phyloP scores from a whole-genome alignment of 2,797 vertebrate genomes.

The Amphiprion clarkii region DNA sequence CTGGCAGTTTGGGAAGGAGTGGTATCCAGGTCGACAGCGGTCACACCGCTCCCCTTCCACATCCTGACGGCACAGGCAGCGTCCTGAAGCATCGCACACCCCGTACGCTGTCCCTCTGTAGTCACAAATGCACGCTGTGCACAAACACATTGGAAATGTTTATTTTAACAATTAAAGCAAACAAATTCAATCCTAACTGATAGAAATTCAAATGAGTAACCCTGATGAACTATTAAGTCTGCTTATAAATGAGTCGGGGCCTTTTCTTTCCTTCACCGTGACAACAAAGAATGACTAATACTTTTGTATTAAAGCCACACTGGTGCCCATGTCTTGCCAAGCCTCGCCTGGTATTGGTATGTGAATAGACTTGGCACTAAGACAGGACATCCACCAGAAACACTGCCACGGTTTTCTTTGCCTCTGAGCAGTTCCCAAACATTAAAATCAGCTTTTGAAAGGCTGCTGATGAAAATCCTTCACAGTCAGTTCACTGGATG shows the following conservation, averaged over 20 bases:
- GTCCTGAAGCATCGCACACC: conserved; percentile 85
- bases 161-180: conserved; percentile 17
- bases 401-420: conserved; percentile 39
- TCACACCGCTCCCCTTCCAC: conserved; percentile 87
- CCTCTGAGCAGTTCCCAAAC: conserved; percentile 36
- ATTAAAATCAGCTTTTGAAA: conserved; percentile 57
- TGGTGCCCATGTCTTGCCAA: conserved; percentile 43
- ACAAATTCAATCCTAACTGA: conserved; percentile 7
- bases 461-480: conserved; percentile 57
- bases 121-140: conserved; percentile 88
- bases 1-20: conserved; percentile 89
- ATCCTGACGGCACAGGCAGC: conserved; percentile 87
- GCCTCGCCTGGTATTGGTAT: conserved; percentile 51
- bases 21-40: conserved; percentile 83
- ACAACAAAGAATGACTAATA: conserved; percentile 37
- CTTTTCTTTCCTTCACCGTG: conserved; percentile 26
- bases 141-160: conserved; percentile 43
- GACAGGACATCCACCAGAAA: conserved; percentile 27
- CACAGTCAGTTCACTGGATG: conserved; percentile 27
- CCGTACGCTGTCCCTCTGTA: conserved; percentile 76
- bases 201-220: conserved; percentile 37
- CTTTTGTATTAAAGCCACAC: conserved; percentile 24
- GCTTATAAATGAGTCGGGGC: conserved; percentile 22
- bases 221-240: conserved; percentile 5
- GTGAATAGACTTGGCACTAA: conserved; percentile 54